Percentiles rank a stretch among this genome's conserved stretches.
Evolutionary conservation across 1,140 invertebrate genomes (phyloP).

Genomic region (Pogonomyrmex barbatus): DNA sequence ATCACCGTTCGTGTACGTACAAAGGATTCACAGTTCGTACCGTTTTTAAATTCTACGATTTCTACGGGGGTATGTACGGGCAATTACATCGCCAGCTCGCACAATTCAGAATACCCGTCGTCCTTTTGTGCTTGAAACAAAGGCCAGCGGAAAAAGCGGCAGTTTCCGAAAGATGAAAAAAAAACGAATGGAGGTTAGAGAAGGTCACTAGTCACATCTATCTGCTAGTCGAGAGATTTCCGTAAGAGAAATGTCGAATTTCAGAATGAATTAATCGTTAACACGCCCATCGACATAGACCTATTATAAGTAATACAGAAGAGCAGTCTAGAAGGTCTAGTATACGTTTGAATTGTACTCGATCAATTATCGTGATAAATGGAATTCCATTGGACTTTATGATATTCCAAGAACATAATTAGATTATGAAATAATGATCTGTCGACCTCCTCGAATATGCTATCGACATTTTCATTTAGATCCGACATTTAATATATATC

Average conservation of each 20-base stretch:
- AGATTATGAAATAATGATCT: conserved; percentile 65
- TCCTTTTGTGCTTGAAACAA: conserved; percentile 67
- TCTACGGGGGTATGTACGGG: conserved; percentile 46
- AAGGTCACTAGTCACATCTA: conserved; percentile 5
- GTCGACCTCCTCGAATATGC: conserved; percentile 43
- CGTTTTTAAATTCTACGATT: conserved; percentile 60
- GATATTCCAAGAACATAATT: conserved; percentile 63
- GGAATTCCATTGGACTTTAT: conserved; percentile 41
- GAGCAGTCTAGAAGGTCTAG: conserved; percentile 55
- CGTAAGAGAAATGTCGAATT: conserved; percentile 32
- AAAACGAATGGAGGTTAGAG: neutral
- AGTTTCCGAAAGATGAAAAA: conserved; percentile 39
- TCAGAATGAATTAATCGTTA: conserved; percentile 54
- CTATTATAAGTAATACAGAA: conserved; percentile 41
- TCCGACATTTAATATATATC: neutral
- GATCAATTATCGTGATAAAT: conserved; percentile 72
- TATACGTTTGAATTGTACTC: conserved; percentile 44
- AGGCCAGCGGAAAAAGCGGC: conserved; percentile 52
- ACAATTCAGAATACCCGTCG: conserved; percentile 55
- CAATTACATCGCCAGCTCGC: conserved; percentile 63
- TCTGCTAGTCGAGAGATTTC: conserved; percentile 27
- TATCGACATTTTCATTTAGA: neutral
- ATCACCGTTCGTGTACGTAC: conserved; percentile 18
- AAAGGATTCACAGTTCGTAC: conserved; percentile 1
- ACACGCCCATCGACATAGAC: conserved; percentile 30